These are phyloP conservation scores for Otolemur garnettii DNA, from an alignment of 2,113 vertebrate genomes.

Conservation along the genomic window DNA sequence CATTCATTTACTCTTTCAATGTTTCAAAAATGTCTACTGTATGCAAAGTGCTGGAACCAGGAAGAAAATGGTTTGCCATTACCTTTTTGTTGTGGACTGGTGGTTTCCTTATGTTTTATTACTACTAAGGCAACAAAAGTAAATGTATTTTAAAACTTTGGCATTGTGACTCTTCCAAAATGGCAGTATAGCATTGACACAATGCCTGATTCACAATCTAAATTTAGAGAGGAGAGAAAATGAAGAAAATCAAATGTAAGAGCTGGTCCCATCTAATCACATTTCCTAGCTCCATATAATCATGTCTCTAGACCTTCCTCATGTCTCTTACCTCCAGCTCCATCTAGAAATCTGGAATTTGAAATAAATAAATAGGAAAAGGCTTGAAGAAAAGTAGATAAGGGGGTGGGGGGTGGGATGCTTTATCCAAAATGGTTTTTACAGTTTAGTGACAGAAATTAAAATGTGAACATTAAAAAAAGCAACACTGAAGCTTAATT, in stretches of 20 bases:
- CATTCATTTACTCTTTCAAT: neutral
- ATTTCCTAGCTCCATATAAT: neutral
- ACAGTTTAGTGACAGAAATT: conserved; percentile 2
- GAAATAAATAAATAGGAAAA: neutral
- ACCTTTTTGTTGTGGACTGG: neutral
- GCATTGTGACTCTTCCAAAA: conserved; percentile 1
- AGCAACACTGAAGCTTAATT: neutral
- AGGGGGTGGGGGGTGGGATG: neutral
- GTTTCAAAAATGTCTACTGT: neutral
- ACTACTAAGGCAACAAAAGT: neutral
- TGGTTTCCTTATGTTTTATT: neutral
- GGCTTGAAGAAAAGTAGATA: neutral
- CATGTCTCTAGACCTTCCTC: neutral
- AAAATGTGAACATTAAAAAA: neutral
- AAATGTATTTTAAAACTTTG: neutral
- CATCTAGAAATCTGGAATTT: neutral
- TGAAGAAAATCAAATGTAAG: neutral
- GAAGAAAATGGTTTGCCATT: neutral
- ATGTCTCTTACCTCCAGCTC: neutral
- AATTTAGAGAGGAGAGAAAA: neutral
- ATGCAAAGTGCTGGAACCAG: neutral
- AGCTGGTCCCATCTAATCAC: neutral
- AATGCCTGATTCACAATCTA: neutral
- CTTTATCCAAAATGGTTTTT: neutral
- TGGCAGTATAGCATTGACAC: too few species aligned